These are phyloP conservation scores for Haliclystus octoradiatus DNA, from an alignment of 30 jellyfish, hydroid and myxozoan species.

Conservation along the genomic window DNA sequence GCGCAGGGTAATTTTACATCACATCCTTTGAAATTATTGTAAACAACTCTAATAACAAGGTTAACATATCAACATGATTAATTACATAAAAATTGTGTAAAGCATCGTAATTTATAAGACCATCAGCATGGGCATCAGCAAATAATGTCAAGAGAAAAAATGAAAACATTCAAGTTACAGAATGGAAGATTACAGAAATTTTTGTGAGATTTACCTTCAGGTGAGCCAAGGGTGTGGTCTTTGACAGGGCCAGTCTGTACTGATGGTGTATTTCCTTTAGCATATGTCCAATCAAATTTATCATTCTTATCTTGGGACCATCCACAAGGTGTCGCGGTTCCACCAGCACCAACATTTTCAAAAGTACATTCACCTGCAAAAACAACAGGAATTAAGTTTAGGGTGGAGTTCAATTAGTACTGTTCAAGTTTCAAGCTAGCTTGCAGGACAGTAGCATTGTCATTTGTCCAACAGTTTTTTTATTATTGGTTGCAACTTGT, in stretches of 20 bases:
- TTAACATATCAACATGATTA: too few species aligned
- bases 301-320: conserved; percentile 90
- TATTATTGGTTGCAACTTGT: too few species aligned
- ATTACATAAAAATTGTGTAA: too few species aligned
- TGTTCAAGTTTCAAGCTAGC: neutral
- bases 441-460: too few species aligned
- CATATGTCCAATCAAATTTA: conserved; percentile 90
- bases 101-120: too few species aligned
- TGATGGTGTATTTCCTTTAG: conserved; percentile 70
- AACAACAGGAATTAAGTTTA: neutral
- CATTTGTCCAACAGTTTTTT: neutral
- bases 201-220: conserved; percentile 51
- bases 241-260: conserved; percentile 77
- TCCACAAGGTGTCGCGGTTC: conserved; percentile 31
- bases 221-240: conserved; percentile 80
- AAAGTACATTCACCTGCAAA: conserved; percentile 72
- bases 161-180: neutral
- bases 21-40: too few species aligned
- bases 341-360: conserved; percentile 38
- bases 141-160: neutral
- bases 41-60: too few species aligned
- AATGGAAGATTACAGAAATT: too few species aligned
- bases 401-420: too few species aligned
- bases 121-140: too few species aligned
- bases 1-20: neutral